Conservation (phyloP, 1,140 invertebrate genomes). For the Drosophila neocordata region DNA sequence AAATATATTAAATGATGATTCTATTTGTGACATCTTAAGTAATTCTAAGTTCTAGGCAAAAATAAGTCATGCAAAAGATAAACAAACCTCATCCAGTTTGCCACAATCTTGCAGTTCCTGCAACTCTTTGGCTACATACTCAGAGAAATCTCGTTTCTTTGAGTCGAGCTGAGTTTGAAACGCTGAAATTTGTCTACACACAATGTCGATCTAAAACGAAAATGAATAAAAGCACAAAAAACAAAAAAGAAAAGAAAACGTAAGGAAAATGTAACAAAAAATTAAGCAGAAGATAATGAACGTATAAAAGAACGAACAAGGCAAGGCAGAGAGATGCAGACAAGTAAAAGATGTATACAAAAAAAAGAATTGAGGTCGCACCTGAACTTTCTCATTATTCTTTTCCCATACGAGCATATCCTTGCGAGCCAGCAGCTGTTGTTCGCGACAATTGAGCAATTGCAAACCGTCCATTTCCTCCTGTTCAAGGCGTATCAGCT, state of each 20-base stretch:
- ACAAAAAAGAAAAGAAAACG: constrained; percentile 80
- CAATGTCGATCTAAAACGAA: constrained; percentile 85
- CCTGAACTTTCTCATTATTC: constrained; percentile 82
- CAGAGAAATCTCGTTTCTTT: constrained; percentile 84
- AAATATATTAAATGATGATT: neutral
- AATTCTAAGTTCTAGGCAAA: constrained; percentile 28
- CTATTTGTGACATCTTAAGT: neutral
- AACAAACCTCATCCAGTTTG: constrained; percentile 83
- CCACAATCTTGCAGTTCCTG: constrained; percentile 84
- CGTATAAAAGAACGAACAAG: constrained; percentile 12
- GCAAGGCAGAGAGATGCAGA: constrained; percentile 13
- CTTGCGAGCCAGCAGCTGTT: constrained; percentile 72
- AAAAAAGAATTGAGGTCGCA: constrained; percentile 23
- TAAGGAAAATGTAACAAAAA: constrained; percentile 68
- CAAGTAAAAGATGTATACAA: neutral
- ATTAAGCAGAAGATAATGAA: constrained; percentile 57
- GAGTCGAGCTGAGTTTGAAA: constrained; percentile 84
- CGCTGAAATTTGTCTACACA: constrained; percentile 84
- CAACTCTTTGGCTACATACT: constrained; percentile 83
- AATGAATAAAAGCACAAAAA: constrained; percentile 67
- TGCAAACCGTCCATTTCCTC: constrained; percentile 81
- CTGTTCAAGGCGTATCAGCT: constrained; percentile 82
- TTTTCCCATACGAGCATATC: constrained; percentile 83
- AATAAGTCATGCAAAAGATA: constrained; percentile 33
- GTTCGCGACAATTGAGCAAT: constrained; percentile 70